These are phyloP conservation scores for Nothocercus nigrocapillus DNA, from an alignment of 2,113 vertebrate species.

Conservation along the genomic window DNA sequence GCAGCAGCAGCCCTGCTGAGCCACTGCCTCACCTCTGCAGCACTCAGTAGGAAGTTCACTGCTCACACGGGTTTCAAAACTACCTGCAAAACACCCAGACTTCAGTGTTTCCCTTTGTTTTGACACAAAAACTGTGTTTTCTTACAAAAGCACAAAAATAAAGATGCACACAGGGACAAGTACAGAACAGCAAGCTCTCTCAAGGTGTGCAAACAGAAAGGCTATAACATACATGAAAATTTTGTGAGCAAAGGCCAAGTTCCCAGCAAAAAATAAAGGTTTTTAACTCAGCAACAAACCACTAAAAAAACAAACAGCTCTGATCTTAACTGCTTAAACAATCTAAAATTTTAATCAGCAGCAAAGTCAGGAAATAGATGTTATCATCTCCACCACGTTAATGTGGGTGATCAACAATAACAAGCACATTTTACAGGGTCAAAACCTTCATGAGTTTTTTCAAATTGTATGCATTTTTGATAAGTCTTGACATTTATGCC, in stretches of 20 bases:
- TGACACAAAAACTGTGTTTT: fast-evolving
- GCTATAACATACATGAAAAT: background rate
- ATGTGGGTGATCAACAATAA: background rate
- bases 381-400: background rate
- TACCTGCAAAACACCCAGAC: background rate
- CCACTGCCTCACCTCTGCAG: background rate
- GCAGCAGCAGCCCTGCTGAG: background rate
- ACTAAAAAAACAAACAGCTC: background rate
- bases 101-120: background rate
- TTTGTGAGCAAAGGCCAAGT: background rate
- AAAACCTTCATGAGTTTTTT: background rate
- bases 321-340: background rate
- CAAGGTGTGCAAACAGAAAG: background rate
- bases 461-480: background rate
- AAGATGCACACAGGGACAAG: background rate
- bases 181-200: fast-evolving
- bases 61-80: background rate
- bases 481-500: background rate
- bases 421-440: background rate
- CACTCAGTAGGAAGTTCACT: background rate
- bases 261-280: background rate
- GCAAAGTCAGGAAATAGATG: background rate
- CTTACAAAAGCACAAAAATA: background rate
- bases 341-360: background rate
- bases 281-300: background rate